phyloP scores from a whole-genome alignment of 2,888 invertebrate species.

The Lingula anatina region DNA sequence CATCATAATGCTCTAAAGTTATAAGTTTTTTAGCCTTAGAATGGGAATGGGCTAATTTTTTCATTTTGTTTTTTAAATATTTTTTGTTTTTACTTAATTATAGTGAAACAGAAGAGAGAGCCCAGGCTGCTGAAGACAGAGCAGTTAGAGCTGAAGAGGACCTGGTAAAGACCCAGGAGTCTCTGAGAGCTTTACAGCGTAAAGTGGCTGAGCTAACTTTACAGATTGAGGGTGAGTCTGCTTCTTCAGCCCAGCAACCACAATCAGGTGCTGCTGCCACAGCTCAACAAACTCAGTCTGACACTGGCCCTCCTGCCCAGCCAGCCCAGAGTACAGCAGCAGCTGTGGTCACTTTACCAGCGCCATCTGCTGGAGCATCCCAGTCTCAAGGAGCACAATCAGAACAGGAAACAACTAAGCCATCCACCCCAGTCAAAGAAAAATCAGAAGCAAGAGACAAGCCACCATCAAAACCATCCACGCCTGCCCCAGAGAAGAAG shows the following conservation, averaged over 20 bases:
- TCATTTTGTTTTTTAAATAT: neutral
- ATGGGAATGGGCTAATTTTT: no score
- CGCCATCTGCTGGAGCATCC: neutral
- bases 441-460: constrained; percentile 13
- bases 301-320: constrained; percentile 9
- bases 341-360: neutral
- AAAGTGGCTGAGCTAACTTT: constrained; percentile 14
- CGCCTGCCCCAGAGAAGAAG: constrained; percentile 16
- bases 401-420: neutral
- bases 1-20: no score
- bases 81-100: constrained; percentile 1
- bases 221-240: constrained; percentile 8
- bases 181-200: constrained; percentile 27
- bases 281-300: constrained; percentile 13
- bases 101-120: constrained; percentile 40
- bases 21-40: neutral
- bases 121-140: constrained; percentile 35
- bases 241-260: constrained; percentile 5
- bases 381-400: neutral
- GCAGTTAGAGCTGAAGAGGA: constrained; percentile 29
- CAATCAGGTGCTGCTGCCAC: constrained; percentile 10
- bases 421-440: neutral
- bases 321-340: constrained; percentile 5
- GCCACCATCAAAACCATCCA: no score
- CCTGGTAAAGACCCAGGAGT: constrained; percentile 27